Evolutionary conservation across 2,888 invertebrate species (phyloP), one percentile per base, ranked within the genome.

Genomic region (Isotomurus palustris): DNA sequence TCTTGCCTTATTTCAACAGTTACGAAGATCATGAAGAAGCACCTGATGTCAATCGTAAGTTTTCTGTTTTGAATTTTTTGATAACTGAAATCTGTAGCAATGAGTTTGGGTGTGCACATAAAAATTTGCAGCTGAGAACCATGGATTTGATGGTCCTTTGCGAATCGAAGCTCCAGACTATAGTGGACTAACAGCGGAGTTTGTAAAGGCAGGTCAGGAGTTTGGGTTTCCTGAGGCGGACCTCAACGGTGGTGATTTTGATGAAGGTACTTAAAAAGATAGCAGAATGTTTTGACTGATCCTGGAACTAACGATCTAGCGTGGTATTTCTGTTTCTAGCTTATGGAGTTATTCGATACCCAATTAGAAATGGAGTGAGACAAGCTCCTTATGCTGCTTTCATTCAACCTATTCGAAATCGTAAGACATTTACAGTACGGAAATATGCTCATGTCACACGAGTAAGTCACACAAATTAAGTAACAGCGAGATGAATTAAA

Each of bases 391-490:
- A 62, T 28, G 12, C 52, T 19, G 25, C 61, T 8, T 62, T 36
- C 51, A 58, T 62, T n/a, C 54, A 58, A 32, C 58, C 61, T 19
- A 52, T 47, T 25, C 25, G 61, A 17, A 38, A 25, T 17, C 32
- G 61, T 44, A n/a, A 12, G 14, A 53, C 56, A n/a, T 53, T 62
- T 4, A 49, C 58, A 14, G 58, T 62, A 28, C 51, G 58, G 41
- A 62, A 62, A 40, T 62, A 58, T 48, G 55, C 62, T 24, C 62
- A 62, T 58, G 62, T 62, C 27, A 62, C 58, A 41, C 48, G 50
- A 44, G 62, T 62, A 60, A 54, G 44, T 22, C 24, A 2, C 19
- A 19, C 10, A 28, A 29, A 52, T 8, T 50, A 35, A 35, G 12
- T 21, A 24, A 10, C 19, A 10, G 12, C 19, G 4, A 44, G 6